Conservation (phyloP, 2,113 vertebrate genomes). For the Pogonocichla stellata region DNA sequence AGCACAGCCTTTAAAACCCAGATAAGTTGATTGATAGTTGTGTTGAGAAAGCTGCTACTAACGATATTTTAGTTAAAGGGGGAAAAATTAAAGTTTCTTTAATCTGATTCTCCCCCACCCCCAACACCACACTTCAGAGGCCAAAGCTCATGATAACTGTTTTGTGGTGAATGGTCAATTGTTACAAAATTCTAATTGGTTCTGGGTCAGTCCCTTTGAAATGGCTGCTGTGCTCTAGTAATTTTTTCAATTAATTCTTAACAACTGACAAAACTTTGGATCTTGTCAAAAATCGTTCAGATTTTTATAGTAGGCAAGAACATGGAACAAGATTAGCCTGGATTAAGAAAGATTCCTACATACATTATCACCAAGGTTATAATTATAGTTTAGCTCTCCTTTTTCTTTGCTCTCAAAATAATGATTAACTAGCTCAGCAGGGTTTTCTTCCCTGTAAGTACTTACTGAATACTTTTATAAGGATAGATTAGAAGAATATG, state of each 20-base stretch:
- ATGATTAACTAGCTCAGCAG: slow-evolving; percentile 48
- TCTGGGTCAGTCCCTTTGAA: slow-evolving; percentile 84
- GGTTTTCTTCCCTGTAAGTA: background rate
- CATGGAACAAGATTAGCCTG: slow-evolving; percentile 38
- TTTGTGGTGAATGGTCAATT: slow-evolving; percentile 81
- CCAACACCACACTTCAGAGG: slow-evolving; percentile 73
- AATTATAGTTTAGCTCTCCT: slow-evolving; percentile 41
- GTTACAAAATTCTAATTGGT: slow-evolving; percentile 85
- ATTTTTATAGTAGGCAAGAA: slow-evolving; percentile 68
- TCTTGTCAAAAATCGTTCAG: slow-evolving; percentile 79
- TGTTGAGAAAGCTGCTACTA: slow-evolving; percentile 55
- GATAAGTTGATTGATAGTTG: slow-evolving; percentile 53
- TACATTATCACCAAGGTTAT: slow-evolving; percentile 28
- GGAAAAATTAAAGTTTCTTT: slow-evolving; percentile 62
- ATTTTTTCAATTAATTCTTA: slow-evolving; percentile 87
- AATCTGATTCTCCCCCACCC: slow-evolving; percentile 67
- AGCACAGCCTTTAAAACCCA: slow-evolving; percentile 63
- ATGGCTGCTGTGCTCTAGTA: slow-evolving; percentile 75
- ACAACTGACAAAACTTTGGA: slow-evolving; percentile 83
- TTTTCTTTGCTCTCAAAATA: slow-evolving; percentile 27
- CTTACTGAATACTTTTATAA: background rate
- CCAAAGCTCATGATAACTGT: slow-evolving; percentile 75
- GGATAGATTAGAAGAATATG: background rate
- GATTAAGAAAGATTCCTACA: slow-evolving; percentile 20
- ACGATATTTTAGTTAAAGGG: slow-evolving; percentile 49